Percentiles rank a stretch among this genome's conserved stretches.
These are phyloP conservation scores for Sepiola atlantica DNA, from an alignment of 2,888 invertebrate genomes.

Conservation along the genomic window DNA sequence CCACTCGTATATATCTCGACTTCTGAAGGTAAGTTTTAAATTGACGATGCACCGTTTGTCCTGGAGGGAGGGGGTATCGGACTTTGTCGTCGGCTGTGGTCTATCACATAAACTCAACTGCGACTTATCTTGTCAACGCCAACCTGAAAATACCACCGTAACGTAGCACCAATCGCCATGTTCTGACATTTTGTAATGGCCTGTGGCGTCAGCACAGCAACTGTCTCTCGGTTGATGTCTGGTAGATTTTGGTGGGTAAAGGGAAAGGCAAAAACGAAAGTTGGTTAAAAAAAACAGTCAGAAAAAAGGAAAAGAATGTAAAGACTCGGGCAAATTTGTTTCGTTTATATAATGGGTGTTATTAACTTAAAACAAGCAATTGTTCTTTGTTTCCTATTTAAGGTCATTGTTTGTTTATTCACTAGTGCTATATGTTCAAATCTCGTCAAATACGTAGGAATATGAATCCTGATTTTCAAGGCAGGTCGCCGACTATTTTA, in stretches of 20 bases:
- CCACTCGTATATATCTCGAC: background rate
- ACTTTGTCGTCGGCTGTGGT: background rate
- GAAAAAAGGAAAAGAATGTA: background rate
- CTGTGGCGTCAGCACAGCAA: constrained; percentile 22
- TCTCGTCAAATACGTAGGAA: background rate
- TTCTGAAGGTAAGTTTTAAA: background rate
- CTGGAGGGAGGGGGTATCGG: background rate
- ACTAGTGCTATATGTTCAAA: background rate
- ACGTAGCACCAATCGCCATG: constrained; percentile 7
- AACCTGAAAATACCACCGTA: background rate
- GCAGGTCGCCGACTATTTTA: background rate
- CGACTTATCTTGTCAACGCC: constrained; percentile 20
- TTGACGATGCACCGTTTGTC: background rate
- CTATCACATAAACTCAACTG: background rate
- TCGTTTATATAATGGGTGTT: background rate
- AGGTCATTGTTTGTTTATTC: background rate
- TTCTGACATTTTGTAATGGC: constrained; percentile 32
- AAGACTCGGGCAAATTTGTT: background rate
- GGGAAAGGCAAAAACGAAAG: background rate
- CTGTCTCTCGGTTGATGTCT: background rate
- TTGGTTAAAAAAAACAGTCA: background rate
- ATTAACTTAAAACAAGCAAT: background rate
- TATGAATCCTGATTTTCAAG: background rate
- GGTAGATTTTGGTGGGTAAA: background rate
- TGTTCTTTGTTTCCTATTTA: background rate